These are phyloP conservation scores for Microcebus tavaratra DNA, from an alignment of 2,113 vertebrate genomes.

Conservation along the genomic window DNA sequence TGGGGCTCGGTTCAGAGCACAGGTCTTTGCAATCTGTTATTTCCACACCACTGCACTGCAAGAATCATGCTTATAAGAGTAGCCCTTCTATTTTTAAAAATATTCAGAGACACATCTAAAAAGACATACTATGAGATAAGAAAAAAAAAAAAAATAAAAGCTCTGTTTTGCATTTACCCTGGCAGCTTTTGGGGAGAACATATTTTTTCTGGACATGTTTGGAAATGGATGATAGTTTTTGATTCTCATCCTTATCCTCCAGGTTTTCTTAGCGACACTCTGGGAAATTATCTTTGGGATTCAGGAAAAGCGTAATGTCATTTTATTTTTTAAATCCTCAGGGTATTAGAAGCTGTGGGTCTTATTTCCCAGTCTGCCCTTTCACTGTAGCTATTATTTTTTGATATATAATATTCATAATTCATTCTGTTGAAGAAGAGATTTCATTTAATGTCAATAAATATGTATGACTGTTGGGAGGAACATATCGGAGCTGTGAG, in stretches of 20 bases:
- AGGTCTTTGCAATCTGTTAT: neutral
- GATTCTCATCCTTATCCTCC: conserved; percentile 21
- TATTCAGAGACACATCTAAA: conserved; percentile 27
- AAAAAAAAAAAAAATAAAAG: neutral
- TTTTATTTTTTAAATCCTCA: conserved; percentile 53
- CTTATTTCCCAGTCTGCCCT: conserved; percentile 46
- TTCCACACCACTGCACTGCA: neutral
- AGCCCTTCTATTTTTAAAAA: neutral
- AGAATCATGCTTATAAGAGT: neutral
- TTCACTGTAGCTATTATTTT: conserved; percentile 49
- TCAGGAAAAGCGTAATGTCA: conserved; percentile 5
- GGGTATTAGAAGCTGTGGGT: neutral
- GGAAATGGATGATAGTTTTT: conserved; percentile 34
- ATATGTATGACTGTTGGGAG: conserved; percentile 53
- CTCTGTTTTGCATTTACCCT: conserved; percentile 43
- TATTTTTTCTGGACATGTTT: conserved; percentile 36
- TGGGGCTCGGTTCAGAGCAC: neutral
- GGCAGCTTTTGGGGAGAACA: neutral
- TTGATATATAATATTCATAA: conserved; percentile 59
- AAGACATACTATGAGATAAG: neutral
- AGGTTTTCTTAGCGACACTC: neutral
- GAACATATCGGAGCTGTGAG: neutral
- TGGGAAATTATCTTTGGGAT: neutral
- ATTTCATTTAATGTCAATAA: conserved; percentile 61
- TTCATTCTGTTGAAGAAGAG: conserved; percentile 45